Percentiles rank a stretch among this genome's conserved stretches.
Evolutionary conservation across 2,113 vertebrate genomes (phyloP).

Genomic region (Aphyosemion australe): DNA sequence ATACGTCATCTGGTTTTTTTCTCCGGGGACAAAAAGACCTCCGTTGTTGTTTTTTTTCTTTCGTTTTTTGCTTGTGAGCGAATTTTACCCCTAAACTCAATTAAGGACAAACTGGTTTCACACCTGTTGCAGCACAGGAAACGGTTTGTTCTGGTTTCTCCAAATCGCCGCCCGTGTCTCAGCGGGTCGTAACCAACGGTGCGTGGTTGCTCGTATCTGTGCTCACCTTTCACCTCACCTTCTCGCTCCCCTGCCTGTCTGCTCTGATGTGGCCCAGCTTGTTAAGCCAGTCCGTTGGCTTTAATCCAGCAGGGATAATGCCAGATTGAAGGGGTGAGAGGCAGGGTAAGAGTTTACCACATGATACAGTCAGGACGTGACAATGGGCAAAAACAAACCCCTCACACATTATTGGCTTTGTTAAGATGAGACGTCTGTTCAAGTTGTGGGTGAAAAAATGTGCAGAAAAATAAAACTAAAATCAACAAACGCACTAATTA

Average conservation of each 20-base stretch:
- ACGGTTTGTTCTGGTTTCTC: not conserved
- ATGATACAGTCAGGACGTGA: constrained; percentile 56
- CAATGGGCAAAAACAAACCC: constrained; percentile 56
- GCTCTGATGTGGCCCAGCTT: constrained; percentile 50
- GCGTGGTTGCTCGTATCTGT: constrained; percentile 20
- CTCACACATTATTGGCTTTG: constrained; percentile 53
- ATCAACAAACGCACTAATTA: too few species aligned
- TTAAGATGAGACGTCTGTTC: constrained; percentile 31
- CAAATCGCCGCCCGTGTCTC: constrained; percentile 19
- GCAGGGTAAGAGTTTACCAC: constrained; percentile 62
- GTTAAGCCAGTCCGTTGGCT: constrained; percentile 58
- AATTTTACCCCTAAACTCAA: not conserved
- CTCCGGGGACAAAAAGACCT: not conserved
- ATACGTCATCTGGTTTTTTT: not conserved
- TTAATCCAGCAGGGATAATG: constrained; percentile 52
- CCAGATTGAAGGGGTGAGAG: constrained; percentile 62
- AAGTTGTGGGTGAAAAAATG: not conserved
- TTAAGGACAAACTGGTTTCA: not conserved
- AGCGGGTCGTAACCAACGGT: constrained; percentile 28
- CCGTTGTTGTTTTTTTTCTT: too few species aligned
- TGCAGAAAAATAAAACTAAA: not conserved
- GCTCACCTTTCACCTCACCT: constrained; percentile 28
- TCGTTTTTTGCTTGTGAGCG: constrained; percentile 10
- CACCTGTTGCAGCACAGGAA: constrained; percentile 5
- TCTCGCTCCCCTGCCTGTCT: constrained; percentile 21